phyloP scores from a whole-genome alignment of 2,113 vertebrate species.

The Hippocampus guttulatus region DNA sequence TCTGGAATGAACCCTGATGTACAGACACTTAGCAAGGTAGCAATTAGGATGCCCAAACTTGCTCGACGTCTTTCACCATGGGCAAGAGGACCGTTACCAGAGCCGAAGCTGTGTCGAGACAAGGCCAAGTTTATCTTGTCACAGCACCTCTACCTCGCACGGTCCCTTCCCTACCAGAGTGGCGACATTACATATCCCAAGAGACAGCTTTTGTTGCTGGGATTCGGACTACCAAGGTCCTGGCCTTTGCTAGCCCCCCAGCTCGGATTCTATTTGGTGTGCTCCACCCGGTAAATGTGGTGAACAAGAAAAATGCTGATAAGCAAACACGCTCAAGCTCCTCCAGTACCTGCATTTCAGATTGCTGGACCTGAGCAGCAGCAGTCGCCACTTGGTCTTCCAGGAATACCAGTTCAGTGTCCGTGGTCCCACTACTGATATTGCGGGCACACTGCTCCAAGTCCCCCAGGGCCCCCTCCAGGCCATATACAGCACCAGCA shows the following conservation, averaged over 20 bases:
- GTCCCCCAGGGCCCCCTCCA: conserved; percentile 85
- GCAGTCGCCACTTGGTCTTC: conserved; percentile 94
- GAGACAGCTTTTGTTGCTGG: too few relatives aligned
- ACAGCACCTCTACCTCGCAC: too few relatives aligned
- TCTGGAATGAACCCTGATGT: too few relatives aligned
- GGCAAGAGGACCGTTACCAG: too few relatives aligned
- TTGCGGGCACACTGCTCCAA: conserved; percentile 84
- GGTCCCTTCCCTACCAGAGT: too few relatives aligned
- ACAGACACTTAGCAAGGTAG: too few relatives aligned
- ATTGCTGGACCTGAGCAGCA: conserved; percentile 90
- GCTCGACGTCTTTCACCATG: too few relatives aligned
- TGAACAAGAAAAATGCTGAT: neutral
- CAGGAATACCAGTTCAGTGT: conserved; percentile 83
- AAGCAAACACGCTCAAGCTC: neutral
- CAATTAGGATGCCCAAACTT: too few relatives aligned
- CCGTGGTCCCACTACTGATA: conserved; percentile 81
- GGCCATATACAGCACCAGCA: conserved; percentile 86
- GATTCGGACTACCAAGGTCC: too few relatives aligned
- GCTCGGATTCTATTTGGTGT: neutral
- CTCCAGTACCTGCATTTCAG: conserved; percentile 84
- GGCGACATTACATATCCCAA: too few relatives aligned
- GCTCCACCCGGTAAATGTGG: neutral
- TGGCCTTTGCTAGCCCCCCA: neutral
- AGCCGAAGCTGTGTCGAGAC: too few relatives aligned
- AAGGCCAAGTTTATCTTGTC: too few relatives aligned